A percentile compares a stretch with the other conserved stretches of the same genome.
These are phyloP conservation scores for Myotis vivesi DNA, from an alignment of 2,797 vertebrate genomes.

Conservation along the genomic window DNA sequence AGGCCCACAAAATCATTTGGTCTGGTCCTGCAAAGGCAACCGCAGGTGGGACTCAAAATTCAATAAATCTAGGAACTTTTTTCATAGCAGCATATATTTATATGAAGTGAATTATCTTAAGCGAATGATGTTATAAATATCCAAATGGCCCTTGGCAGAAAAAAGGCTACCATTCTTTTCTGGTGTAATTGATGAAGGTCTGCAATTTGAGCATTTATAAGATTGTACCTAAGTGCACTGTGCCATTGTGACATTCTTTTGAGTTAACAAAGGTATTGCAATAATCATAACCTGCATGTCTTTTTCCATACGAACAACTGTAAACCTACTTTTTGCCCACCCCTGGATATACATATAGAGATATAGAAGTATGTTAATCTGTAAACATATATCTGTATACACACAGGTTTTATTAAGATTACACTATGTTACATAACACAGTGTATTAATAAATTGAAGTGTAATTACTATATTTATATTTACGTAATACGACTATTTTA, in stretches of 20 bases:
- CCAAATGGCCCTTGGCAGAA: no score
- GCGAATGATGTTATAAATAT: no score
- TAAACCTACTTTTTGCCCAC: background rate
- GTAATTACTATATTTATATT: background rate
- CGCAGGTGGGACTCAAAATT: no score
- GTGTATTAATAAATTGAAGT: background rate
- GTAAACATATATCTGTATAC: background rate
- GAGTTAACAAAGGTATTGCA: background rate
- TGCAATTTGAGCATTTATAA: background rate
- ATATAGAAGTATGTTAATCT: background rate
- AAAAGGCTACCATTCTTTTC: no score
- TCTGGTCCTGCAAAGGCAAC: no score
- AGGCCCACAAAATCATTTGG: no score
- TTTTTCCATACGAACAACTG: background rate
- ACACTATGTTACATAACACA: background rate
- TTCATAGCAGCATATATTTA: no score
- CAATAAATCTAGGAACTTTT: no score
- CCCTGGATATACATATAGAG: background rate
- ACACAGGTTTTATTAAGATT: background rate
- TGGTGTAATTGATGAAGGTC: background rate
- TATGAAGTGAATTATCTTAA: no score
- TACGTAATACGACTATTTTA: background rate
- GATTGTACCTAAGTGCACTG: background rate
- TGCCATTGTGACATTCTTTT: background rate
- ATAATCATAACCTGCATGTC: background rate